Base-by-base conservation (phyloP, 92 coral and sea anemone genomes). In the Paramuricea clavata region DNA sequence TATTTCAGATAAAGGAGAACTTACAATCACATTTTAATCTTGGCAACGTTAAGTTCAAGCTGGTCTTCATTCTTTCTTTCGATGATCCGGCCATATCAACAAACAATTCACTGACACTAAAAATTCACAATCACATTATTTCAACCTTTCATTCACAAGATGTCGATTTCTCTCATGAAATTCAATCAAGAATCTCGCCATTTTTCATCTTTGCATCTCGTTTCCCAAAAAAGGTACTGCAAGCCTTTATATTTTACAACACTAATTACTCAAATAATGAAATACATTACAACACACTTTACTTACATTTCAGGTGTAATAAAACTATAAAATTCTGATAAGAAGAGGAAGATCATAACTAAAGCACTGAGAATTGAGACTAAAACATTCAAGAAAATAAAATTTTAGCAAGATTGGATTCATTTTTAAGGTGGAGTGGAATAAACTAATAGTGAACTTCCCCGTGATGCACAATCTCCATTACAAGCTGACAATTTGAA, bases 271-370 rank as follows among this genome's bases (percentile, higher is more conserved):
- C 17, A 65, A 22, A 9, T 3, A 8, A 52, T 52, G 22, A 52
- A 0, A 16, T 11, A 52, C 23, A 22, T 17, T 17, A 49, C 6
- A 8, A 28, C 26, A 8, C 31, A 12, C 11, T 49, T 35, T 13
- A 87, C 98, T 91, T 91, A 95, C 98, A 95, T 90, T 87, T 95
- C 98, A 72, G 98, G 93, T 32, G 89, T 85, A 74, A 95, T 90
- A 88, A 95, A 95, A 82, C 98, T 94, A 91, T 95, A 95, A 87
- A 95, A 95, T 62, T 95, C 98, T 65, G 98, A 95, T 50, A 95
- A 54, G 60, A 95, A 95, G 78, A 95, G 91, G 87, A 94, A 95
- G 17, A 75, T 83, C 90, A 95, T 95, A 76, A 95, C 92, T n/a
- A 93, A 75, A 28, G 93, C 91, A 59, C 98, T 94, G 79, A 95